Evolutionary conservation across 2,113 vertebrate genomes (phyloP).

Genomic region (Sturnus vulgaris): DNA sequence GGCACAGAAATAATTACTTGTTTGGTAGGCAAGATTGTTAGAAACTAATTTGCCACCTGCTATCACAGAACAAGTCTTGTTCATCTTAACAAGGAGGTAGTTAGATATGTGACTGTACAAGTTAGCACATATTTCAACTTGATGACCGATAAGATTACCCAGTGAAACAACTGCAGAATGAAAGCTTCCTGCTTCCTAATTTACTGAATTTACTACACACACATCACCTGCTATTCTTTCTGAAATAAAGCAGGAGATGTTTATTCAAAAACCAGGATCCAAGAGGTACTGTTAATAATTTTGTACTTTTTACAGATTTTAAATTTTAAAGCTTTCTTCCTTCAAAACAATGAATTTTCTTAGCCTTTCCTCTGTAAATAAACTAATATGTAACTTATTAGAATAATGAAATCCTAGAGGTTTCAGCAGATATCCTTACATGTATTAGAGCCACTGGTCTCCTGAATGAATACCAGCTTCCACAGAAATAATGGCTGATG

Average conservation of each 20-base stretch:
- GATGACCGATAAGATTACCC: neutral
- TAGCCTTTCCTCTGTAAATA: neutral
- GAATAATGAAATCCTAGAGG: neutral
- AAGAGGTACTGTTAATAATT: neutral
- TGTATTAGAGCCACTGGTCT: neutral
- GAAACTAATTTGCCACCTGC: slow-evolving; percentile 19
- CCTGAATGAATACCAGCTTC: neutral
- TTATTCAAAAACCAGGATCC: neutral
- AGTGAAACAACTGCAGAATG: neutral
- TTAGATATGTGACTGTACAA: neutral
- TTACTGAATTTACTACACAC: neutral
- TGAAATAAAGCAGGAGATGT: neutral
- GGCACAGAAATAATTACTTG: neutral
- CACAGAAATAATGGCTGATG: neutral
- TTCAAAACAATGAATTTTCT: neutral
- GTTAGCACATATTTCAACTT: neutral
- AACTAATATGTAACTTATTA: neutral
- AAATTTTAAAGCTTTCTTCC: neutral
- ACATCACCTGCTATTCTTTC: neutral
- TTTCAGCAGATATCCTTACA: neutral
- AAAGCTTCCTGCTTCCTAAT: neutral
- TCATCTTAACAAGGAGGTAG: neutral
- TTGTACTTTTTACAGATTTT: neutral
- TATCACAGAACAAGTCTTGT: neutral
- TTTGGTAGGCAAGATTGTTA: neutral